Evolutionary conservation across 2,113 vertebrate species (phyloP).

Genomic region (Asarcornis scutulata): DNA sequence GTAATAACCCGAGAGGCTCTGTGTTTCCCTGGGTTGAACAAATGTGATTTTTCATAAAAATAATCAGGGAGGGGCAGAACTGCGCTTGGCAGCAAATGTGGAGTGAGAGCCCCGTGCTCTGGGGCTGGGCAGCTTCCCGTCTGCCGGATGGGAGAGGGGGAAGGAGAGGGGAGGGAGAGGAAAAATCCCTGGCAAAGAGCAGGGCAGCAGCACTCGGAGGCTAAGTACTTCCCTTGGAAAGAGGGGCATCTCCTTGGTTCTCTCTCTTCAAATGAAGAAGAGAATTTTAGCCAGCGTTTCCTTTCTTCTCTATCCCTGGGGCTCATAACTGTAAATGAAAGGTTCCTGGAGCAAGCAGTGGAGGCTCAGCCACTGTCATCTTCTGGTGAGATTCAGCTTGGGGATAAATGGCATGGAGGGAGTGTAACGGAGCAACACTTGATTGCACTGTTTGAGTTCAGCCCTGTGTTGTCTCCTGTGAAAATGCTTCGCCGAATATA

Average conservation of each 20-base stretch:
- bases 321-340: background rate
- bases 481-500: background rate
- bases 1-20: background rate
- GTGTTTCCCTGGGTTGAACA: background rate
- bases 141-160: background rate
- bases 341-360: background rate
- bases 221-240: background rate
- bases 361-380: background rate
- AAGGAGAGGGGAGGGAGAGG: background rate
- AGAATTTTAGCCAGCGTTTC: background rate
- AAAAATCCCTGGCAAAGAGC: background rate
- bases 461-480: background rate
- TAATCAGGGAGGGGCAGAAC: background rate
- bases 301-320: background rate
- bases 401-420: background rate
- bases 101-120: background rate
- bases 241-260: background rate
- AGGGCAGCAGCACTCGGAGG: background rate
- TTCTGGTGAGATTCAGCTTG: background rate
- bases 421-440: background rate
- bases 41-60: background rate
- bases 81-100: background rate
- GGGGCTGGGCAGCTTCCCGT: background rate
- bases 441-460: background rate
- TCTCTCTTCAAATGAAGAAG: background rate